A percentile compares a stretch with the other conserved stretches of the same genome.
Conservation (phyloP, 1,140 invertebrate species). For the Drosophila navojoa region DNA sequence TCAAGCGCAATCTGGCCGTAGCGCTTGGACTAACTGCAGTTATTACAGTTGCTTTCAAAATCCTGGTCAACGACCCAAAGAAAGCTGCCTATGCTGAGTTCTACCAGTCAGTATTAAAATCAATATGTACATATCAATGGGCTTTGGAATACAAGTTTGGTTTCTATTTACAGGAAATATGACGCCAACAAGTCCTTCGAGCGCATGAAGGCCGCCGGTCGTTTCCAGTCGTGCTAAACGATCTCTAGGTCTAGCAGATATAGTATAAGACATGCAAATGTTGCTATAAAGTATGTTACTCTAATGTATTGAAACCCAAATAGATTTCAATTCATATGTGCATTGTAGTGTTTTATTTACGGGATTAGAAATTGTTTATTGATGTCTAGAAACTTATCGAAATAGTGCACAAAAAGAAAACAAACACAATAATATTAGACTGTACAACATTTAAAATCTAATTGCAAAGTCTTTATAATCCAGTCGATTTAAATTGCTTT, state of each 20-base stretch:
- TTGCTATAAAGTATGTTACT: slow-evolving; percentile 62
- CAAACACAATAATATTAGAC: slow-evolving; percentile 55
- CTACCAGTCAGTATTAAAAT: slow-evolving; percentile 84
- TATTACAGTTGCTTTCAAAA: slow-evolving; percentile 68
- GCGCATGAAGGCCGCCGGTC: slow-evolving; percentile 85
- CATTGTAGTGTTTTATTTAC: slow-evolving; percentile 1
- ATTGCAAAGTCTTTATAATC: slow-evolving; percentile 93
- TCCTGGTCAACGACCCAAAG: slow-evolving; percentile 83
- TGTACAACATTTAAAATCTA: slow-evolving; percentile 88
- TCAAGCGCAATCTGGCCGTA: slow-evolving; percentile 81
- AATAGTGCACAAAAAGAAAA: slow-evolving; percentile 76
- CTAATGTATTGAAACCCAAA: slow-evolving; percentile 69
- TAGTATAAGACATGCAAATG: slow-evolving; percentile 57
- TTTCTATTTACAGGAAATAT: slow-evolving; percentile 84
- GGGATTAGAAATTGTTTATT: slow-evolving; percentile 44
- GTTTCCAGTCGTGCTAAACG: slow-evolving; percentile 84
- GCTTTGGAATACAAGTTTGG: background rate
- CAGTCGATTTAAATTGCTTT: slow-evolving; percentile 90
- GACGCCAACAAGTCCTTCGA: slow-evolving; percentile 85
- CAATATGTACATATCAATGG: background rate
- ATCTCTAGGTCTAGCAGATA: slow-evolving; percentile 7
- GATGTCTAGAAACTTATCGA: slow-evolving; percentile 72
- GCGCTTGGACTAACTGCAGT: slow-evolving; percentile 71
- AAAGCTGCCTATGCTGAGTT: slow-evolving; percentile 86
- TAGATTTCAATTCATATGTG: slow-evolving; percentile 66